A percentile compares a stretch with the other conserved stretches of the same genome.
These are phyloP conservation scores for Phenganax stokvisi DNA, from an alignment of 92 coral and sea anemone genomes.

Conservation along the genomic window DNA sequence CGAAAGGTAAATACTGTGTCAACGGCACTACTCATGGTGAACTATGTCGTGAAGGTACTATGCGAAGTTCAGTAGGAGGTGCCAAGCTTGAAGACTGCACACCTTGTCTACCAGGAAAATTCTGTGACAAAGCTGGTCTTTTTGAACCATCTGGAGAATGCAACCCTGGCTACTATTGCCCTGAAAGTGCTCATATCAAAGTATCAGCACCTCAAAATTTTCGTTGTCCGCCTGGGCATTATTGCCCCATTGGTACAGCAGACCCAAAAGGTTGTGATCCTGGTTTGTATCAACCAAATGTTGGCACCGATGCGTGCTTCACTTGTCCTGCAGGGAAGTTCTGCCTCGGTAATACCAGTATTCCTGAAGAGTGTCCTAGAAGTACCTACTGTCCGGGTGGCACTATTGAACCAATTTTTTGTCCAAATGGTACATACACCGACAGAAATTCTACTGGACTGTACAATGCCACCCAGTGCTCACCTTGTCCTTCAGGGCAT, in stretches of 20 bases:
- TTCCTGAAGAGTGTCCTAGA: conserved; percentile 71
- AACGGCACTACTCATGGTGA: conserved; percentile 83
- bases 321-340: conserved; percentile 73
- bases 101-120: conserved; percentile 59
- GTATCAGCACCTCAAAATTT: conserved; percentile 44
- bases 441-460: conserved; percentile 52
- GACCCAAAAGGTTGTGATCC: conserved; percentile 81
- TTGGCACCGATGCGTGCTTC: conserved; percentile 52
- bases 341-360: conserved; percentile 77
- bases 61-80: conserved; percentile 65
- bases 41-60: conserved; percentile 76
- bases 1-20: conserved; percentile 67
- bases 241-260: conserved; percentile 73
- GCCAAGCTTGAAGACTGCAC: conserved; percentile 26
- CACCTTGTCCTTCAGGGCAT: conserved; percentile 69
- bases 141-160: conserved; percentile 62
- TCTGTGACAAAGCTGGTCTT: conserved; percentile 61
- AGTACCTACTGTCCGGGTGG: conserved; percentile 67
- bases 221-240: conserved; percentile 70
- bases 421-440: conserved; percentile 92
- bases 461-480: conserved; percentile 57
- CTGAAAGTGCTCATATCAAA: conserved; percentile 54
- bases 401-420: conserved; percentile 65
- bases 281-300: conserved; percentile 75
- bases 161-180: conserved; percentile 89